phyloP scores from a whole-genome alignment of 2,888 invertebrate genomes.

The Cosmorhoe ocellata region DNA sequence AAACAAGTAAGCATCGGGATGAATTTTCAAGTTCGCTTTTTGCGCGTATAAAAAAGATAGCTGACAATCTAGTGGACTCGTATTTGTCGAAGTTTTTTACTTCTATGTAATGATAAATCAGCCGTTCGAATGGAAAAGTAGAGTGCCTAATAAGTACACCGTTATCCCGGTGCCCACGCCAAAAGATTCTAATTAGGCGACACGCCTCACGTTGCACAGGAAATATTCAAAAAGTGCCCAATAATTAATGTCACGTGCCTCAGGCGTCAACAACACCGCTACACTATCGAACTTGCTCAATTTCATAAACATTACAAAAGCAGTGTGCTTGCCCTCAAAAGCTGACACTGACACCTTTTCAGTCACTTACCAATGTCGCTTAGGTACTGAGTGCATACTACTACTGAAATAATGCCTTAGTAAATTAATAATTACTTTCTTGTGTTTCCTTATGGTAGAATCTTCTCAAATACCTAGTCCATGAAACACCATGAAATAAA shows the following conservation, averaged over 20 bases:
- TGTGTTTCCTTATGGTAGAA: too few species aligned
- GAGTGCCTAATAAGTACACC: constrained; percentile 60
- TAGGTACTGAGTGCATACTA: not conserved
- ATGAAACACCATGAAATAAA: too few species aligned
- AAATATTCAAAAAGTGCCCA: constrained; percentile 47
- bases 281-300: constrained; percentile 29
- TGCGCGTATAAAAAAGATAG: not conserved
- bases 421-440: too few species aligned
- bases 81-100: constrained; percentile 43
- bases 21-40: too few species aligned
- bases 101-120: constrained; percentile 52
- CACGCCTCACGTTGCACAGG: constrained; percentile 50
- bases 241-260: constrained; percentile 40
- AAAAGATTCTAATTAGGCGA: constrained; percentile 61
- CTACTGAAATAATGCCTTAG: too few species aligned
- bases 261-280: constrained; percentile 28
- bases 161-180: constrained; percentile 61
- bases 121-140: constrained; percentile 49
- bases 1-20: too few species aligned
- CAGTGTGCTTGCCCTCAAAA: constrained; percentile 16
- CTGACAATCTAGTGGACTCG: constrained; percentile 35
- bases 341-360: constrained; percentile 5
- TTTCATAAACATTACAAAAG: constrained; percentile 30
- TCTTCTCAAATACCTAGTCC: too few species aligned
- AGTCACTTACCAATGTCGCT: too few species aligned